These are phyloP conservation scores for Gisinianus flammeolus DNA, from an alignment of 2,888 invertebrate species.

Conservation along the genomic window DNA sequence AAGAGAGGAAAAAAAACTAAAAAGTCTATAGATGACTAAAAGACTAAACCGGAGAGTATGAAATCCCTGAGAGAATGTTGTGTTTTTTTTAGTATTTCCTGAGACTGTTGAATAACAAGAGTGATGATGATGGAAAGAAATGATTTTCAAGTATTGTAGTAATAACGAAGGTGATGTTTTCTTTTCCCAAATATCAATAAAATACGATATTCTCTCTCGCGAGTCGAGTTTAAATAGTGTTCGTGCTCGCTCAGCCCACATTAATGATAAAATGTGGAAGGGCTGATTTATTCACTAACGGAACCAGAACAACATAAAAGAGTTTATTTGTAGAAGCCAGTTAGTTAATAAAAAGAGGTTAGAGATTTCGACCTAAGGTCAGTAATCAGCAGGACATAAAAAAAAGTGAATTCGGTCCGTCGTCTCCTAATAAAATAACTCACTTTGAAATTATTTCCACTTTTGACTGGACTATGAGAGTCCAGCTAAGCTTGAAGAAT, in stretches of 20 bases:
- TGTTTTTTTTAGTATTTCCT: no score
- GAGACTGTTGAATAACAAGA: no score
- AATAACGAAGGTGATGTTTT: neutral
- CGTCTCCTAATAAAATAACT: conserved; percentile 46
- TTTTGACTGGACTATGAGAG: conserved; percentile 14
- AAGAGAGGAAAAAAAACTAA: no score
- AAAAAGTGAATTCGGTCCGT: conserved; percentile 40
- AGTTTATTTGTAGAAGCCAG: conserved; percentile 38
- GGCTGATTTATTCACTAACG: conserved; percentile 20
- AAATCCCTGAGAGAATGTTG: no score
- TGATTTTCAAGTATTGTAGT: no score
- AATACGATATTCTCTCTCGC: neutral
- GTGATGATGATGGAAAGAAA: no score
- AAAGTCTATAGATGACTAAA: no score
- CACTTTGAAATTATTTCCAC: conserved; percentile 35
- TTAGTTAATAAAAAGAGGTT: conserved; percentile 40
- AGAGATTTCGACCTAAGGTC: conserved; percentile 40
- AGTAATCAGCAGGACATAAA: conserved; percentile 31
- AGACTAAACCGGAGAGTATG: no score
- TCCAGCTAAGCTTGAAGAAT: conserved; percentile 21
- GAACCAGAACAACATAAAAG: conserved; percentile 18
- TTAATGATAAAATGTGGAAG: neutral
- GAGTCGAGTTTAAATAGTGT: neutral
- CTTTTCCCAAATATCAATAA: neutral
- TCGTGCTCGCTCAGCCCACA: neutral